Percentiles rank a stretch among this genome's conserved stretches.
Evolutionary conservation across 2,888 invertebrate genomes (phyloP).

Genomic region (Portevinia maculata): DNA sequence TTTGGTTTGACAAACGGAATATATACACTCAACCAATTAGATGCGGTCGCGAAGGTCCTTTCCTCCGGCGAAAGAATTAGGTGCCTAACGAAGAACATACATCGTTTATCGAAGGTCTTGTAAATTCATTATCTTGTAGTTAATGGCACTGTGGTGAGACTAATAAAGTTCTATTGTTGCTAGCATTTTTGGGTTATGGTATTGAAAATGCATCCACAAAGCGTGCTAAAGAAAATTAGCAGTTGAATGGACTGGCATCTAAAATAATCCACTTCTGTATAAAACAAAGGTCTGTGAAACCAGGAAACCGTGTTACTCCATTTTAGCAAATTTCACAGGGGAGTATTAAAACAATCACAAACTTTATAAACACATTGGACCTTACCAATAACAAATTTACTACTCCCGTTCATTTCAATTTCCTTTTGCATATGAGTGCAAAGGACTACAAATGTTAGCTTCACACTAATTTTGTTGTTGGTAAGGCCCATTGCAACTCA

Average conservation of each 20-base stretch:
- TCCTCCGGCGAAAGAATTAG: slow-evolving; percentile 21
- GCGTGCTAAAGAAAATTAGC: slow-evolving; percentile 26
- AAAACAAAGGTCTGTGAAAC: no score
- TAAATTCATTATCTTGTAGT: slow-evolving; percentile 64
- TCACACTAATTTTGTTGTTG: no score
- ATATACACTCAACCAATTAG: slow-evolving; percentile 63
- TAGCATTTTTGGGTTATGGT: slow-evolving; percentile 22
- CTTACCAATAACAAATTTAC: no score
- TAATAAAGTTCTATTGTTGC: slow-evolving; percentile 55
- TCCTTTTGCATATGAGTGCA: no score
- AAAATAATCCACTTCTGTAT: no score
- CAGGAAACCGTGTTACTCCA: no score
- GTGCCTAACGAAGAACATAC: slow-evolving; percentile 44
- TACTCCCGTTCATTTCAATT: no score
- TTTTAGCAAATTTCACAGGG: no score
- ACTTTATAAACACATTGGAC: no score
- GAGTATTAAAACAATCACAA: no score
- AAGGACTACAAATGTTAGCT: no score
- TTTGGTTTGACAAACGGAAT: slow-evolving; percentile 12
- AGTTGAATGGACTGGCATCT: neutral
- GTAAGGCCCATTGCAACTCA: no score
- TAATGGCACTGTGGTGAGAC: slow-evolving; percentile 60
- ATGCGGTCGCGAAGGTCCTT: slow-evolving; percentile 75
- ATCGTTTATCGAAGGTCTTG: slow-evolving; percentile 67
- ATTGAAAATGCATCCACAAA: slow-evolving; percentile 24